phyloP scores from a whole-genome alignment of 2,888 invertebrate species.

The Torymus texanus region DNA sequence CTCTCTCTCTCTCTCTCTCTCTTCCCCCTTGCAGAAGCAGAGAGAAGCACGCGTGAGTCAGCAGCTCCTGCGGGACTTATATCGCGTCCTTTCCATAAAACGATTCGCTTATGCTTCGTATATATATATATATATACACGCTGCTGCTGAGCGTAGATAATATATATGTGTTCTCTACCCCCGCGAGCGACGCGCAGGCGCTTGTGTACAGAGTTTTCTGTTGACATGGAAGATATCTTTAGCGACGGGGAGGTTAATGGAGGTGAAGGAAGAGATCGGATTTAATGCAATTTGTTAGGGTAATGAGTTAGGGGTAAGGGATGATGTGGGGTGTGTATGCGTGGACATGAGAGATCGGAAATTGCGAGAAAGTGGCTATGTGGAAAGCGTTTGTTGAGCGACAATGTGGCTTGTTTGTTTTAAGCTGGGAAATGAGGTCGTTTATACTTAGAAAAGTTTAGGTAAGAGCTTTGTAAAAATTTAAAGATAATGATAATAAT shows the following conservation, averaged over 20 bases:
- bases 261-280: conserved; percentile 9
- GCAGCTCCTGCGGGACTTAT: conserved; percentile 55
- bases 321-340: not conserved
- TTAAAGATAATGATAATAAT: too few relatives aligned
- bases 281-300: conserved; percentile 42
- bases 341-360: too few relatives aligned
- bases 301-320: conserved; percentile 13
- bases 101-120: conserved; percentile 41
- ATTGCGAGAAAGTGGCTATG: too few relatives aligned
- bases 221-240: conserved; percentile 43
- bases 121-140: not conserved
- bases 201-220: conserved; percentile 11
- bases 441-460: too few relatives aligned
- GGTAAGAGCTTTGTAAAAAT: too few relatives aligned
- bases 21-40: not conserved
- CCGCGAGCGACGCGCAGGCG: not conserved
- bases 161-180: too few relatives aligned
- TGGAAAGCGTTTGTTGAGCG: too few relatives aligned
- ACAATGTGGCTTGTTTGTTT: too few relatives aligned
- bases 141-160: too few relatives aligned
- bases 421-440: too few relatives aligned
- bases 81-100: conserved; percentile 49
- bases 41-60: conserved; percentile 48
- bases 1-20: not conserved
- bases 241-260: not conserved